Evolutionary conservation across 1,140 invertebrate species (phyloP), one percentile per base, ranked within the genome.

Genomic region (Danaus melanippus): DNA sequence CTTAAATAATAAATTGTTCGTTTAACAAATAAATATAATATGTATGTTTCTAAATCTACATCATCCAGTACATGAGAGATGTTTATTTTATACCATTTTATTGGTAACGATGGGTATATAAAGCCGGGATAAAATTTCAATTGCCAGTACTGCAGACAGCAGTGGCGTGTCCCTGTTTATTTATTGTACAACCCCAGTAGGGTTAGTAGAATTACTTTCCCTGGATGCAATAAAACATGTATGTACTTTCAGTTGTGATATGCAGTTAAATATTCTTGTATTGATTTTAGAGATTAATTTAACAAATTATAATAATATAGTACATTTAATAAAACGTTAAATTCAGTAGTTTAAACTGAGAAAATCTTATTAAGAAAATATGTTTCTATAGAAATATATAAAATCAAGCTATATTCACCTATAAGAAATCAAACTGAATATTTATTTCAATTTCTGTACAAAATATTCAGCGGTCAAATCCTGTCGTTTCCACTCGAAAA

Each of bases 401-500:
- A 32, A 32, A 7, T 32, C 6, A 32, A 4, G 21, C 2, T 32
- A 32, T 32, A 32, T 32, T 32, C 21, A 32, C 6, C 5, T 32
- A 32, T 32, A 32, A 32, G 6, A 32, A 32, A 3, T 2, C 7
- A 7, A 32, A 1, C 0, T 1, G 6, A 32, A 3, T 3, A 3
- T 32, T 32, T 32, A 32, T 32, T 32, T 32, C 21, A 3, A 32
- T 32, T 32, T 32, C 21, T 5, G 7, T 32, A 32, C 21, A 32
- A 32, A 21, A 32, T 32, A 32, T 32, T 32, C 6, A 0, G 21
- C 21, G 21, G 21, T 32, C 74, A 76, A 79, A 72, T 71, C 65
- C 76, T 76, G 79, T 81, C 79, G 69, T 75, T 84, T 84, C 77
- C 83, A 86, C 78, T 83, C 75, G 80, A 86, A 84, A 86, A 82